Evolutionary conservation across 2,113 vertebrate species (phyloP).

Genomic region (Proterorhinus semilunaris): DNA sequence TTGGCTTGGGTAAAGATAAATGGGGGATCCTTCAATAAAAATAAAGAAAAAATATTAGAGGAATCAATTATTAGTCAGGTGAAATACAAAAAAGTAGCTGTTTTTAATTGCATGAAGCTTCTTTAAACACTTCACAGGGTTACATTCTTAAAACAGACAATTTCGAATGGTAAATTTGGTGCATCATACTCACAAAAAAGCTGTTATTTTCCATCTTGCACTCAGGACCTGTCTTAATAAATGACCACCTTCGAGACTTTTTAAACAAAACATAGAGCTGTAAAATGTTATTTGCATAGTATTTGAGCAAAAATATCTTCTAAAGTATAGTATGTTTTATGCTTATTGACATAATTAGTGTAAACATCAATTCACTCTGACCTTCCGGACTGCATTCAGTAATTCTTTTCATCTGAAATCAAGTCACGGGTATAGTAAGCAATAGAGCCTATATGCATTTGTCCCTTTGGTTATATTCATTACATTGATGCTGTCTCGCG

Average conservation of each 20-base stretch:
- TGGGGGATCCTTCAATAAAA: no score
- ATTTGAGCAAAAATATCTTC: neutral
- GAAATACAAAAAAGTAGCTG: neutral
- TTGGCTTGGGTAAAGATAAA: neutral
- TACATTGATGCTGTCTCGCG: constrained; percentile 26
- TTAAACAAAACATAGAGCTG: no score
- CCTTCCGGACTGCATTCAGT: neutral
- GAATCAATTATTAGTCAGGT: neutral
- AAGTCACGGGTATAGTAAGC: no score
- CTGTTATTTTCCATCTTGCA: no score
- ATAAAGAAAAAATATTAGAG: no score
- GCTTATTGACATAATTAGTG: neutral
- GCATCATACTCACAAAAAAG: no score
- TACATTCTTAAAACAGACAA: neutral
- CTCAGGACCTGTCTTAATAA: no score
- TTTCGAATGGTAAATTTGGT: no score
- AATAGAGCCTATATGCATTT: neutral
- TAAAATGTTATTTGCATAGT: neutral
- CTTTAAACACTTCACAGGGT: neutral
- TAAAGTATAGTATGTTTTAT: neutral
- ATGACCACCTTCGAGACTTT: no score
- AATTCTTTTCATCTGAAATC: neutral
- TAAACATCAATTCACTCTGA: neutral
- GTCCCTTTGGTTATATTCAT: constrained; percentile 29
- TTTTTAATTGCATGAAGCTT: neutral